Evolutionary conservation across 2,797 vertebrate species (phyloP).

Genomic region (Potorous gilbertii): DNA sequence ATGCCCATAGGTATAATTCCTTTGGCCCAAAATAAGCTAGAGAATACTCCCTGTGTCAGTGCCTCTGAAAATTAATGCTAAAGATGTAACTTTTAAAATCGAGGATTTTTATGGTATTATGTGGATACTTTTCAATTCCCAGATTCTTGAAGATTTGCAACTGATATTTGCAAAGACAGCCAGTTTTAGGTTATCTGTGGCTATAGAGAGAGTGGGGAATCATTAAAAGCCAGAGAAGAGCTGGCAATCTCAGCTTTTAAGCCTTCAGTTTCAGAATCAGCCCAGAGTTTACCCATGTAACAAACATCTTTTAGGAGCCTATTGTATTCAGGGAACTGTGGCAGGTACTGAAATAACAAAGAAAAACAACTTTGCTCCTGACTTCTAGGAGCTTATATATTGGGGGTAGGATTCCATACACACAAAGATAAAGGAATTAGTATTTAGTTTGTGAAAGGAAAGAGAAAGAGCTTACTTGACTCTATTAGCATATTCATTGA

Average conservation of each 20-base stretch:
- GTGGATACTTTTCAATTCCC: neutral
- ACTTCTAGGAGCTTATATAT: neutral
- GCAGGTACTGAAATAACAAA: neutral
- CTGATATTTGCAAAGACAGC: neutral
- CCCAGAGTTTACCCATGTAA: neutral
- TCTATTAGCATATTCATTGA: neutral
- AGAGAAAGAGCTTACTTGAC: neutral
- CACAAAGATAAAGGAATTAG: neutral
- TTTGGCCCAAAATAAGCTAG: conserved; percentile 5
- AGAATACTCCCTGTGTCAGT: conserved; percentile 3
- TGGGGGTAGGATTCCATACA: neutral
- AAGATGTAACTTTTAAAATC: neutral
- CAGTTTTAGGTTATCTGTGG: neutral
- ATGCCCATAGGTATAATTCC: conserved; percentile 58
- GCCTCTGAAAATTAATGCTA: conserved; percentile 35
- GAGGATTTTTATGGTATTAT: neutral
- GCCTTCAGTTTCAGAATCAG: neutral
- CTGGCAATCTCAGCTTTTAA: neutral
- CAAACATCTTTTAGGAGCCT: neutral
- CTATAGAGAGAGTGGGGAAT: neutral
- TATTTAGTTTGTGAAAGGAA: neutral
- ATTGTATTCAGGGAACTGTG: neutral
- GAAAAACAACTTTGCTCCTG: neutral
- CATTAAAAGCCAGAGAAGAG: neutral
- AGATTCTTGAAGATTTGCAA: neutral